Base-by-base conservation (phyloP, 1,140 invertebrate species). In the Orchesella cincta region DNA sequence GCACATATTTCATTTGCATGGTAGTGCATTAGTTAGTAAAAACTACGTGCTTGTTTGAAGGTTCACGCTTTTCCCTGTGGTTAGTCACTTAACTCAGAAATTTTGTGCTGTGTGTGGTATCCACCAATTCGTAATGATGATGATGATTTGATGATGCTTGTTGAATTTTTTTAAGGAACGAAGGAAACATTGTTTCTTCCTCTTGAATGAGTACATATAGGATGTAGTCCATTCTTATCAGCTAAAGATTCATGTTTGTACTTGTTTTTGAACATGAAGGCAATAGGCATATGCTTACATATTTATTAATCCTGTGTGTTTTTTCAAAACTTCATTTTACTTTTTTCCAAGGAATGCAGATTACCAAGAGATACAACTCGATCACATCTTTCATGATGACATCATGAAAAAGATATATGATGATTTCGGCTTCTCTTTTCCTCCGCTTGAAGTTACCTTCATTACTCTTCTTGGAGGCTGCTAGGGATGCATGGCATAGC, bases 331-430 rank as follows among this genome's bases (percentile, higher is more conserved):
- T 57, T 26, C 8, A 57, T 57, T 8, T 57, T 57, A 57, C 23
- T 57, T 26, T 57, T 57, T 57, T 57, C 52, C 23, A 29, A 23
- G 78, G 78, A 79, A 79, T 79, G 78, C 78, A 79, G 78, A 79
- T 79, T 76, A 79, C 75, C 74, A 20, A 1, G 36, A 79, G 78
- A 79, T 79, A 76, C 51, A 79, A 79, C 67, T 76, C 75, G 78
- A 79, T 79, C 78, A 74, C 75, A 79, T 76, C 78, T 70, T 54
- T 74, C 77, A 78, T 73, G 70, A 78, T 73, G 77, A 75, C 74
- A 76, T 73, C 67, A 78, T 73, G 67, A 52, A 75, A 39, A 74
- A 62, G 70, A 73, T 71, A 36, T 77, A 73, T 73, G 76, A 46
- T 57, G 39, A 73, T 51, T 73, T 36, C 28, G 33, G 20, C 36